Evolutionary conservation across 2,888 invertebrate genomes (phyloP).

Genomic region (Platynereis dumerilii): DNA sequence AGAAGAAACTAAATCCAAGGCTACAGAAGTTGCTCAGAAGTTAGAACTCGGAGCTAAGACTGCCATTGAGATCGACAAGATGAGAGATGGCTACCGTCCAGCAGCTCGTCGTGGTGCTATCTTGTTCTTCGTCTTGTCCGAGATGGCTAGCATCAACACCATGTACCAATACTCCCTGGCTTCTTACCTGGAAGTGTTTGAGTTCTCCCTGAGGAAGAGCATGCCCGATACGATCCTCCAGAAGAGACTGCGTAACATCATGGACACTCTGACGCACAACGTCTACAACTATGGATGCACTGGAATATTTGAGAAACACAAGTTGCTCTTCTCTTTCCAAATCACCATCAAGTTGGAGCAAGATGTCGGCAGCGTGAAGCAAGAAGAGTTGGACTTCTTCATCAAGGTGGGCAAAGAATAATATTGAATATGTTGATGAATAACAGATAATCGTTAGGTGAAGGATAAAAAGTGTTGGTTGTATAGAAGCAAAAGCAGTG

Average conservation of each 20-base stretch:
- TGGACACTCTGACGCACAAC: conserved; percentile 83
- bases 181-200: conserved; percentile 85
- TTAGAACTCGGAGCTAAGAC: conserved; percentile 79
- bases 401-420: conserved; percentile 81
- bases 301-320: conserved; percentile 90
- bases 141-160: conserved; percentile 85
- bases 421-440: no score
- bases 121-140: conserved; percentile 86
- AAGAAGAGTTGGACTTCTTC: conserved; percentile 84
- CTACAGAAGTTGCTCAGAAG: conserved; percentile 79
- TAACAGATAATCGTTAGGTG: no score
- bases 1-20: conserved; percentile 88
- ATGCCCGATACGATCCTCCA: conserved; percentile 79
- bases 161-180: conserved; percentile 93
- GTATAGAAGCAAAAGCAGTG: no score
- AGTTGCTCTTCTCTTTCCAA: conserved; percentile 88
- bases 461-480: no score
- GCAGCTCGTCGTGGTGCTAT: conserved; percentile 87
- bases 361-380: conserved; percentile 71
- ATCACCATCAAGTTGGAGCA: conserved; percentile 84
- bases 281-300: conserved; percentile 92
- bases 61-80: conserved; percentile 79
- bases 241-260: conserved; percentile 80
- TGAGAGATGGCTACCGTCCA: conserved; percentile 84
- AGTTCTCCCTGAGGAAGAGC: conserved; percentile 80